Evolutionary conservation across 2,797 vertebrate species (phyloP).

Genomic region (Xenops minutus): DNA sequence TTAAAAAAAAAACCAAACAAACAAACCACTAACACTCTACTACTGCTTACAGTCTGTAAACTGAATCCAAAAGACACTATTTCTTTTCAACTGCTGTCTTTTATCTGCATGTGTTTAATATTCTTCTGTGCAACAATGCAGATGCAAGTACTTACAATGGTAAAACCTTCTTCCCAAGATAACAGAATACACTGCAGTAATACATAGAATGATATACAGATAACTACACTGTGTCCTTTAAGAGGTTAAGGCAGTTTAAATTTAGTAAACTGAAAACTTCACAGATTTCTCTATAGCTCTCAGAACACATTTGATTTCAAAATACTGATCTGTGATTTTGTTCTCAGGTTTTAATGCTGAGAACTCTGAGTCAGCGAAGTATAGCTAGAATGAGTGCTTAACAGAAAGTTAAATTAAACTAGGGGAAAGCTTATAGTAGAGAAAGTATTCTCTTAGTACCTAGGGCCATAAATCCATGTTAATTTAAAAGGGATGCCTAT

Average conservation of each 20-base stretch:
- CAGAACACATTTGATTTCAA: not conserved
- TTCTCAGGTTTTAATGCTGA: not conserved
- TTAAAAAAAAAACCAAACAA: not conserved
- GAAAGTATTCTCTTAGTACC: not conserved
- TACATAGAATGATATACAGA: not conserved
- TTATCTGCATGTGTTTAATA: not conserved
- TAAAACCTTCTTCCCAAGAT: not conserved
- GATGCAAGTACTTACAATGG: not conserved
- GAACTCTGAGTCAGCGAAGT: not conserved
- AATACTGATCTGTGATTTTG: not conserved
- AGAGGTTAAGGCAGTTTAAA: not conserved
- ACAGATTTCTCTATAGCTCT: not conserved
- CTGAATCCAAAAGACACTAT: not conserved
- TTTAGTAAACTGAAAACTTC: not conserved
- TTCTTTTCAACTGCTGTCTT: not conserved
- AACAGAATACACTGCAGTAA: not conserved
- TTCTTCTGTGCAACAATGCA: not conserved
- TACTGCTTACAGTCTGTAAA: not conserved
- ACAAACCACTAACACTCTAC: fast-evolving
- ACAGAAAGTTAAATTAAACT: not conserved
- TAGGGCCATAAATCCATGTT: not conserved
- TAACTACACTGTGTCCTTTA: not conserved
- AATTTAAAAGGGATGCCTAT: not conserved
- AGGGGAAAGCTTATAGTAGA: not conserved
- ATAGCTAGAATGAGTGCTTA: not conserved